phyloP scores from a whole-genome alignment of 1,140 invertebrate genomes.

The Bombus superbus region DNA sequence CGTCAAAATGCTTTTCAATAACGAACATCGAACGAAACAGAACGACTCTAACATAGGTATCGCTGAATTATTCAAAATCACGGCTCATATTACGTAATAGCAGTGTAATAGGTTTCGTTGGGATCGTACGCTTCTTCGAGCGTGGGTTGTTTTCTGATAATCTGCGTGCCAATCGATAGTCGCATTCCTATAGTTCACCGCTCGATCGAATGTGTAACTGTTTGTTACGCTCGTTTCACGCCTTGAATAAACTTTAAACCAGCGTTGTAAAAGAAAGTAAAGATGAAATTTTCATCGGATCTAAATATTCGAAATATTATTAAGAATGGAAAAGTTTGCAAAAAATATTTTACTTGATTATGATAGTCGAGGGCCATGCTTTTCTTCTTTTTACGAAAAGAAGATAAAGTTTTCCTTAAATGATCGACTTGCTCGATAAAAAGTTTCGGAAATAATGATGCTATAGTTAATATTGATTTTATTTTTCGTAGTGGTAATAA shows the following conservation, averaged over 20 bases:
- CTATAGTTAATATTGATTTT: too few relatives aligned
- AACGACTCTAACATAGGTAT: background rate
- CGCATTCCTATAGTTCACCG: constrained; percentile 27
- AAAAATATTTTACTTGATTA: too few relatives aligned
- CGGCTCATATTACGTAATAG: constrained; percentile 45
- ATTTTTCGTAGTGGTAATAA: too few relatives aligned
- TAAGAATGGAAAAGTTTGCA: too few relatives aligned
- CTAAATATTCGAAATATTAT: too few relatives aligned
- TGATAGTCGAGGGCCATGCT: too few relatives aligned
- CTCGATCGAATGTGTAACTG: constrained; percentile 17
- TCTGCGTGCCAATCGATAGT: constrained; percentile 51
- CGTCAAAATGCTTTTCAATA: background rate
- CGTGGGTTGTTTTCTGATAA: constrained; percentile 54
- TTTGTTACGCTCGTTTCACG: background rate
- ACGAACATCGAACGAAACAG: background rate
- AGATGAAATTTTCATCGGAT: too few relatives aligned
- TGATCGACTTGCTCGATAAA: too few relatives aligned
- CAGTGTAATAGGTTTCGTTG: constrained; percentile 36
- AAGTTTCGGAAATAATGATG: too few relatives aligned
- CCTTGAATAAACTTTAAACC: background rate
- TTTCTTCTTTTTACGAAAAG: too few relatives aligned
- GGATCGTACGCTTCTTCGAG: constrained; percentile 31
- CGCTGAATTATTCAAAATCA: constrained; percentile 51
- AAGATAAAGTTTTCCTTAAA: too few relatives aligned
- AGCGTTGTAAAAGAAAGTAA: background rate